phyloP scores from a whole-genome alignment of 2,113 vertebrate genomes.

The Isurus oxyrinchus region DNA sequence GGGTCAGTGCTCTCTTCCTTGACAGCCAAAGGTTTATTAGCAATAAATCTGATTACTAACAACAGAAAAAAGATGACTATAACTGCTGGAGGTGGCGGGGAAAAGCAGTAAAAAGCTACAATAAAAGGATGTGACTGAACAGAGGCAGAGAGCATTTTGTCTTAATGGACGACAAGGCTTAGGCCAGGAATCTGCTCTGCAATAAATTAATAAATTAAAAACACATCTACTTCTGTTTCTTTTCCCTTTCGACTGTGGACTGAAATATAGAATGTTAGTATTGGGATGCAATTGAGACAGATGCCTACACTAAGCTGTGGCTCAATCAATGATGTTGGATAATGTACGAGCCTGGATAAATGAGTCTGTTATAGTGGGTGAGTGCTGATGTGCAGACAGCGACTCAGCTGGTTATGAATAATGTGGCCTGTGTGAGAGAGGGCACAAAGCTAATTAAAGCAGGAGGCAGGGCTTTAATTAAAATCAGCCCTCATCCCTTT shows the following conservation, averaged over 20 bases:
- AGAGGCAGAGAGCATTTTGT: neutral
- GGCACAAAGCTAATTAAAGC: neutral
- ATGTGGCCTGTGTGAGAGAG: neutral
- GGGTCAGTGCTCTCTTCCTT: neutral
- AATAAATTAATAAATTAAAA: conserved; percentile 23
- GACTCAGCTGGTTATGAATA: neutral
- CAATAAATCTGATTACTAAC: neutral
- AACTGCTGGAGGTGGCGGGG: conserved; percentile 7
- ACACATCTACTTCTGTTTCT: conserved; percentile 11
- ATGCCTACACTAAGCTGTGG: neutral
- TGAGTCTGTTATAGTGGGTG: neutral
- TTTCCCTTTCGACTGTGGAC: neutral
- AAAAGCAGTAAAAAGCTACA: neutral
- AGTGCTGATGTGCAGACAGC: conserved; percentile 18
- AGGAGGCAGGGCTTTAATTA: conserved; percentile 7
- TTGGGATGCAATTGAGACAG: conserved; percentile 13
- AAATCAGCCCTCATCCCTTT: neutral
- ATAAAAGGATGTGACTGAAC: conserved; percentile 19
- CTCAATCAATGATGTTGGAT: neutral
- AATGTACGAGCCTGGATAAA: neutral
- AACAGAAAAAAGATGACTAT: conserved; percentile 18
- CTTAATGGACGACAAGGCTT: neutral
- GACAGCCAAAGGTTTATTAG: conserved; percentile 15
- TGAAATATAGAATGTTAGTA: neutral
- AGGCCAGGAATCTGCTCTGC: neutral